Conservation (phyloP, 2,113 vertebrate genomes). For the Cygnus atratus region DNA sequence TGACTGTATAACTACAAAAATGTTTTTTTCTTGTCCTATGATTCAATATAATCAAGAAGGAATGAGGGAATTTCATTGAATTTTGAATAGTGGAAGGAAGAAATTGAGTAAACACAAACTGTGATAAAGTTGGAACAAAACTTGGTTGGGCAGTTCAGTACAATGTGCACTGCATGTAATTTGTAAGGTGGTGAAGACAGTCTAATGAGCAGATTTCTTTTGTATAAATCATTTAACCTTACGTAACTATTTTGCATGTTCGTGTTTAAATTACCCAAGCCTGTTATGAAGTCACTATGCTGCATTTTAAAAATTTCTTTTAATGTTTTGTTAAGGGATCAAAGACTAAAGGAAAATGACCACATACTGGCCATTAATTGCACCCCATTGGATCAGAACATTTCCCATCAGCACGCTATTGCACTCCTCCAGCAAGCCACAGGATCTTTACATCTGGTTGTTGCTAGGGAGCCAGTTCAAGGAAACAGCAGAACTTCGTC, state of each 20-base stretch:
- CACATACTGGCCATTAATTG: conserved; percentile 93
- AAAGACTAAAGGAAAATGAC: conserved; percentile 89
- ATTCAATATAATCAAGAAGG: not conserved
- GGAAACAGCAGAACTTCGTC: conserved; percentile 7
- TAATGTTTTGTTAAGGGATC: conserved; percentile 82
- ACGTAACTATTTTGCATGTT: not conserved
- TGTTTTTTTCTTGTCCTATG: not conserved
- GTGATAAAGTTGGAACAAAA: not conserved
- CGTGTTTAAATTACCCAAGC: not conserved
- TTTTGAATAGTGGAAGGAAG: not conserved
- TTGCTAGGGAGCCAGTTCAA: conserved; percentile 80
- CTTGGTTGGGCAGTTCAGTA: not conserved
- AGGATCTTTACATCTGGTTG: conserved; percentile 84
- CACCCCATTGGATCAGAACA: conserved; percentile 84
- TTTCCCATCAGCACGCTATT: conserved; percentile 91
- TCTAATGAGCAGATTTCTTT: not conserved
- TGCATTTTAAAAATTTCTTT: conserved; percentile 41
- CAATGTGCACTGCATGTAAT: not conserved
- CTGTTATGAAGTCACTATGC: not conserved
- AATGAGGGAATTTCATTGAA: not conserved
- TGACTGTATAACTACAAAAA: not conserved
- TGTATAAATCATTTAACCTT: not conserved
- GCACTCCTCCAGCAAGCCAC: conserved; percentile 88
- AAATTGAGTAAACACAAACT: not conserved
- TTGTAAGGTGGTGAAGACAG: not conserved